These are phyloP conservation scores for Paragorgia papillata DNA, from an alignment of 92 coral and sea anemone genomes.

Conservation along the genomic window DNA sequence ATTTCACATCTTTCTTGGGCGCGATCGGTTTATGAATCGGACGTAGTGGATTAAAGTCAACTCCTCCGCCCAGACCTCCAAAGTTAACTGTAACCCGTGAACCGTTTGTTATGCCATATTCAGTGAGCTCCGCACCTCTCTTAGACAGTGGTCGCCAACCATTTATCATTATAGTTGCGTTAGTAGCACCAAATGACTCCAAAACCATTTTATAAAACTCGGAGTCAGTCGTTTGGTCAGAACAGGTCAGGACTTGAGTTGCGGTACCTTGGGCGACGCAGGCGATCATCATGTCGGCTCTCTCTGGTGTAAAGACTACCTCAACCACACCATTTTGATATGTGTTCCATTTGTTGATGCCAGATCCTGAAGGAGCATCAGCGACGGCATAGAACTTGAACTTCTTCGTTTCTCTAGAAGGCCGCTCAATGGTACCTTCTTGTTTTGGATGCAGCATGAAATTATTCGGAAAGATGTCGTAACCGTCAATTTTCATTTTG, in stretches of 20 bases:
- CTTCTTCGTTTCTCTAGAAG: background rate
- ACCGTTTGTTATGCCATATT: conserved; percentile 15
- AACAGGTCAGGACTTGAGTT: conserved; percentile 16
- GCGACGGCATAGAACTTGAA: conserved; percentile 24
- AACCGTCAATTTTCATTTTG: conserved; percentile 12
- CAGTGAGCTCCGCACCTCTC: background rate
- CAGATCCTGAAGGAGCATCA: conserved; percentile 21
- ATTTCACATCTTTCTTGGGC: background rate
- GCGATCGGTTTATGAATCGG: background rate
- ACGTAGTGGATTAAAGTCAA: no score
- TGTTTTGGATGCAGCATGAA: background rate
- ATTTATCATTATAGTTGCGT: background rate
- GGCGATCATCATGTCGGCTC: conserved; percentile 24
- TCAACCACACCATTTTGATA: conserved; percentile 12
- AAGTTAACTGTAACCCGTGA: conserved; percentile 18
- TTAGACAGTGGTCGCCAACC: background rate
- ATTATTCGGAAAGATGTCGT: conserved; percentile 12
- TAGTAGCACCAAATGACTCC: background rate
- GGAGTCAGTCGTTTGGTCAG: background rate
- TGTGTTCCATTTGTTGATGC: conserved; percentile 15
- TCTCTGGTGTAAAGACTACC: conserved; percentile 18
- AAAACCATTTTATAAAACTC: conserved; percentile 1
- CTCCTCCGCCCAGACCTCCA: conserved; percentile 13
- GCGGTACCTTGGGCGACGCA: conserved; percentile 16
- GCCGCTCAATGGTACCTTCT: conserved; percentile 1